Base-by-base conservation (phyloP, 92 coral and sea anemone species). In the Siderastrea radians region DNA sequence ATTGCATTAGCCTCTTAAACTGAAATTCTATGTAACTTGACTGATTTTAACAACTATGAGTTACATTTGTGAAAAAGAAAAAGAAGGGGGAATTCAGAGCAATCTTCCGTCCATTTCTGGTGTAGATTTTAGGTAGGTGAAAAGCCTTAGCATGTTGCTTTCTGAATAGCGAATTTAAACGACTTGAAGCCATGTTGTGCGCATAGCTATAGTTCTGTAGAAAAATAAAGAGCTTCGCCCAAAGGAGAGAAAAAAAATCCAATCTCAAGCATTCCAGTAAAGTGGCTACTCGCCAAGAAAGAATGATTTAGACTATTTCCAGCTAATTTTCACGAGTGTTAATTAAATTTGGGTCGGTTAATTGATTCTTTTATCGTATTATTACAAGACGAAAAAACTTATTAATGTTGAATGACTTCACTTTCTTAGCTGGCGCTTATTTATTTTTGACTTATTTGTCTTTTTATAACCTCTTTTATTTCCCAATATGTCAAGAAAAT, bases 331-430 rank as follows among this genome's bases (percentile, higher is more conserved):
- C 5, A 1, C n/a, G 71, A 17, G 68, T 10, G 60, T n/a, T 68
- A 10, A 62, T 78, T 62, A 52, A 60, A 62, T 47, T 78, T 49
- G 19, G 45, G 15, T 50, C 51, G 65, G 45, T n/a, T 53, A 58
- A 38, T 74, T 43, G 51, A 13, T 57, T 49, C 19, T 49, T 64
- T 78, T 49, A 78, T 62, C 49, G 43, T 49, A 78, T 81, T 46
- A 53, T 71, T 58, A 45, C 7, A 57, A 71, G 58, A 57, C 86
- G 57, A 48, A 74, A 53, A 58, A 72, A 7, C 58, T 70, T 61
- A 82, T 81, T 68, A 52, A 81, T 70, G 52, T 57, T 82, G 68
- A 46, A 70, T 57, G 78, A 58, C 58, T 70, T 70, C 47, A 54
- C 45, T 46, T 82, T 69, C 55, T 16, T 55, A 70, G 59, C 38